A percentile compares a stretch with the other conserved stretches of the same genome.
These are phyloP conservation scores for Paedocypris micromegethes DNA, from an alignment of 2,797 vertebrate species.

Conservation along the genomic window DNA sequence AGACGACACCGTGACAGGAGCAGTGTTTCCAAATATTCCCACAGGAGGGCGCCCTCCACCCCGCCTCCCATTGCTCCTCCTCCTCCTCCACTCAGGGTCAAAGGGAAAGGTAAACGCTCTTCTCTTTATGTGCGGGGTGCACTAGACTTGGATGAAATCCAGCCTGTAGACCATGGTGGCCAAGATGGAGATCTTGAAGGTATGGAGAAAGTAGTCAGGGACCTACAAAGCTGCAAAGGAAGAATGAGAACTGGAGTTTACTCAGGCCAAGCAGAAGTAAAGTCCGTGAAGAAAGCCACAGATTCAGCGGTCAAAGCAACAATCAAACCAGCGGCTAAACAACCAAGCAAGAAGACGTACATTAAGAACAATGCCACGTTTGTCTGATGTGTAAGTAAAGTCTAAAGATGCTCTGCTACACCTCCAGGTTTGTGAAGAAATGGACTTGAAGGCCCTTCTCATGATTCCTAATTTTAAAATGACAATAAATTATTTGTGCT, in stretches of 20 bases:
- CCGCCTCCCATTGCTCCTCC: conserved; percentile 51
- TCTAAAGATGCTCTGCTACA: too few species aligned
- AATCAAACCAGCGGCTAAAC: conserved; percentile 31
- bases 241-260: conserved; percentile 72
- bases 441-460: too few species aligned
- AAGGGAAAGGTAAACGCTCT: conserved; percentile 54
- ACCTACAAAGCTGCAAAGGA: conserved; percentile 69
- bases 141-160: conserved; percentile 77
- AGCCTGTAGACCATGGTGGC: conserved; percentile 34
- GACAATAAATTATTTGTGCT: too few species aligned
- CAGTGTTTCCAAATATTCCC: conserved; percentile 52
- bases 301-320: conserved; percentile 39
- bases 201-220: conserved; percentile 69
- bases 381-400: conserved; percentile 67
- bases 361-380: conserved; percentile 83
- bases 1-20: conserved; percentile 55
- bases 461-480: too few species aligned
- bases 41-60: conserved; percentile 55
- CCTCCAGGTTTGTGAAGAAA: too few species aligned
- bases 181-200: conserved; percentile 62
- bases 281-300: conserved; percentile 57
- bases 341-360: conserved; percentile 56
- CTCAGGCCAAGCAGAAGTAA: conserved; percentile 66
- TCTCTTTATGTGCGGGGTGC: conserved; percentile 61
- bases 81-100: conserved; percentile 44